These are phyloP conservation scores for Agonum fuliginosum DNA, from an alignment of 2,888 invertebrate genomes.

Conservation along the genomic window DNA sequence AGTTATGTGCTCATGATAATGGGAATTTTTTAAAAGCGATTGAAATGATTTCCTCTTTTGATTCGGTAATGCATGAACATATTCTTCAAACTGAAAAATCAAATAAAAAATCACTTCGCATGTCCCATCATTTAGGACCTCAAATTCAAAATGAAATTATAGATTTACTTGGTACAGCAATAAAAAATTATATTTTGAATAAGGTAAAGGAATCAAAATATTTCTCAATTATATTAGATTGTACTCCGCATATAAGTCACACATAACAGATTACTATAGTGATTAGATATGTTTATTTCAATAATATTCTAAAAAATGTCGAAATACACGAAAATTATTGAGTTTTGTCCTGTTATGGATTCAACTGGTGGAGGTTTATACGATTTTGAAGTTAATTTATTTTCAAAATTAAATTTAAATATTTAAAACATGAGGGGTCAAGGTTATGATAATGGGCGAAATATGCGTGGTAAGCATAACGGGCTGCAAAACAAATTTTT, in stretches of 20 bases:
- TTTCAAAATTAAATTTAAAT: neutral
- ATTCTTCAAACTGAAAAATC: conserved; percentile 16
- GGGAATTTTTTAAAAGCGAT: conserved; percentile 46
- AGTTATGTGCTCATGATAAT: conserved; percentile 6
- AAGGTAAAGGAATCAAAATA: neutral
- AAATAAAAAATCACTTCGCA: conserved; percentile 27
- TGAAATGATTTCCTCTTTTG: conserved; percentile 29
- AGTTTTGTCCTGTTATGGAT: neutral
- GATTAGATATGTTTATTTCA: conserved; percentile 40
- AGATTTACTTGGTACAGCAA: conserved; percentile 25
- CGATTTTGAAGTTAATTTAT: conserved; percentile 10
- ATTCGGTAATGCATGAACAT: conserved; percentile 42
- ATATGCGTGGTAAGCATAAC: conserved; percentile 56
- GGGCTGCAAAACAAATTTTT: no score
- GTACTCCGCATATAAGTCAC: conserved; percentile 51
- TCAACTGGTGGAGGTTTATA: conserved; percentile 17
- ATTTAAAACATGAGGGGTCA: conserved; percentile 4
- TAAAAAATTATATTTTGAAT: neutral
- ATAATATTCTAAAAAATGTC: neutral
- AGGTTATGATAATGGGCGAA: conserved; percentile 57
- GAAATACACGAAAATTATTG: conserved; percentile 3
- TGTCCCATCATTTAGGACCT: conserved; percentile 37
- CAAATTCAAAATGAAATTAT: conserved; percentile 49
- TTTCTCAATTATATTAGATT: conserved; percentile 47
- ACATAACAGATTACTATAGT: conserved; percentile 53